Evolutionary conservation across 1,140 invertebrate genomes (phyloP), one percentile per base, ranked within the genome.

Genomic region (Pentalonia nigronervosa): DNA sequence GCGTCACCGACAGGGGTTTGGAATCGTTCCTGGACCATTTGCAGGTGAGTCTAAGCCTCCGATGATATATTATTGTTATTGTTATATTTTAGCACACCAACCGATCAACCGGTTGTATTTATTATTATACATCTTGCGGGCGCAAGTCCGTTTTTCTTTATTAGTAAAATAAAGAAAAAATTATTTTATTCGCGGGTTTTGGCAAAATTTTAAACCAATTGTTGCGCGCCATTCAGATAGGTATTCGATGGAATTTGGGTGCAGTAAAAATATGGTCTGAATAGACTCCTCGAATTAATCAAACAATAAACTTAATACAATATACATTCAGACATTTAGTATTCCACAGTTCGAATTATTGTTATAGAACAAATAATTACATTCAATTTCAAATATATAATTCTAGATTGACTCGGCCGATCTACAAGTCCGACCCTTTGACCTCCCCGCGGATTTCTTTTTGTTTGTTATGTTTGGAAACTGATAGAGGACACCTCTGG

Each of bases 1-100:
- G 97, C 94, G 96, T 99, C 94, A 98, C 97, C 8, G 98, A 99
- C 96, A 96, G 97, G 94, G 98, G 98, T 7, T 95, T 99, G 94
- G 98, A 99, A 95, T 96, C 97, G 21, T 96, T 99, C 30, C 95
- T 98, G 93, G 98, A 98, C 95, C 97, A 98, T 95, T 95, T 98
- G 87, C 97, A 98, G 96, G 97, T 97, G 95, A 96, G 95, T 95
- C 45, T 30, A 34, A 14, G 3, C 8, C 25, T 4, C 23, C 45
- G 30, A 76, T 41, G 20, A 53, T 41, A 41, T 25, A 23, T 9
- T 83, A 25, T 45, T 84, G 34, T 36, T 41, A 23, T 84, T 84
- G 9, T 36, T 45, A 11, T 45, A 25, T 84, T 84, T 41, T 25
- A 41, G 21, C 41, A 41, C 41, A 9, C 25, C 23, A 30, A 84